These are phyloP conservation scores for Aythya fuligula DNA, from an alignment of 2,797 vertebrate genomes.

Conservation along the genomic window DNA sequence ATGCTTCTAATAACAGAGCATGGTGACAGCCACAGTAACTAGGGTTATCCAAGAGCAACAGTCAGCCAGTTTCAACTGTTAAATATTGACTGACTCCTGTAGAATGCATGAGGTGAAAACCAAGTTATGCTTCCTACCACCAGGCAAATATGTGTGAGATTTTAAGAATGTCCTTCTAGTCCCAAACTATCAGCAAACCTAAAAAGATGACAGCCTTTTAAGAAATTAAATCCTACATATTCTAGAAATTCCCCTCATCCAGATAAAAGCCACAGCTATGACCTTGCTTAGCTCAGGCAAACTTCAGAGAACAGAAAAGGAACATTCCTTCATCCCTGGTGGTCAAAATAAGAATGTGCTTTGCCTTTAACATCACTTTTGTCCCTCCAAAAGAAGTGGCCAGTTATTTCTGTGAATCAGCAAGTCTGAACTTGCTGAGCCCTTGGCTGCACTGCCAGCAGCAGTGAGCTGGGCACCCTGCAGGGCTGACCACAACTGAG, in stretches of 20 bases:
- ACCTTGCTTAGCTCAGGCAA: not conserved
- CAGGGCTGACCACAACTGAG: not conserved
- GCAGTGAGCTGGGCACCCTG: not conserved
- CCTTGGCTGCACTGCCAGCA: not conserved
- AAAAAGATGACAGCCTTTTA: not conserved
- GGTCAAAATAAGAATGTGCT: not conserved
- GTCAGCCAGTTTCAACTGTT: slow-evolving; percentile 26
- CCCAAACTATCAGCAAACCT: slow-evolving; percentile 18
- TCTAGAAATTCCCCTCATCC: slow-evolving; percentile 4
- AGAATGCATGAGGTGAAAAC: slow-evolving; percentile 31
- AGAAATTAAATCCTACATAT: not conserved
- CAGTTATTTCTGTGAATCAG: not conserved
- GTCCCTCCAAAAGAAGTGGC: not conserved
- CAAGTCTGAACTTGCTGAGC: not conserved
- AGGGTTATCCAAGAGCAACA: slow-evolving; percentile 13
- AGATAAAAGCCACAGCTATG: slow-evolving; percentile 34
- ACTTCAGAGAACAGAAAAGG: not conserved
- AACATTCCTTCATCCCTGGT: not conserved
- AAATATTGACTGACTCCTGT: slow-evolving; percentile 52
- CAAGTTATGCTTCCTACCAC: not conserved
- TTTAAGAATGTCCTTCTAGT: slow-evolving; percentile 47
- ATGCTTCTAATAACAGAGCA: slow-evolving; percentile 50
- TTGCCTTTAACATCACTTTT: not conserved
- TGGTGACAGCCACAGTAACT: slow-evolving; percentile 32
- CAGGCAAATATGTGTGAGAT: slow-evolving; percentile 20